Evolutionary conservation across 2,888 invertebrate species (phyloP).

Genomic region (Dioctria rufipes): DNA sequence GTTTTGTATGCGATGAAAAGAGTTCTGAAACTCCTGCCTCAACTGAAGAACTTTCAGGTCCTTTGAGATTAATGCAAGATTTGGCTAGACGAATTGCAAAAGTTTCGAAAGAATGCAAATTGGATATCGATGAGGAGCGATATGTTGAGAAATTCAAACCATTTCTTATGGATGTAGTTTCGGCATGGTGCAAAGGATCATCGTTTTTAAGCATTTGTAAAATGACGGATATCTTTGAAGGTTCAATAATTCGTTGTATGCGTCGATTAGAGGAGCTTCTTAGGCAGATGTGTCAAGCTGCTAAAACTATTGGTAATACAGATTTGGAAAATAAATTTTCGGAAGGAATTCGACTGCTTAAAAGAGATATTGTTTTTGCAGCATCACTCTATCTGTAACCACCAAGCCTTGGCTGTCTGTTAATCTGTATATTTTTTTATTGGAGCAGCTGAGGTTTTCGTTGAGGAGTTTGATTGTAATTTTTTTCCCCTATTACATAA

Average conservation of each 20-base stretch:
- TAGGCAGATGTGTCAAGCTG: conserved; percentile 95
- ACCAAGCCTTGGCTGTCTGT: neutral
- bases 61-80: conserved; percentile 94
- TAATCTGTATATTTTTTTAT: neutral
- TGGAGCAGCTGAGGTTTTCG: too few relatives aligned
- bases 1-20: conserved; percentile 95
- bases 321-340: conserved; percentile 97
- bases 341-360: conserved; percentile 90
- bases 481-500: neutral
- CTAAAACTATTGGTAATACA: conserved; percentile 96
- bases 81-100: conserved; percentile 93
- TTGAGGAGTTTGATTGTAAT: too few relatives aligned
- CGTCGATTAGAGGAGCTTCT: conserved; percentile 95
- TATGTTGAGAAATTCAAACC: conserved; percentile 96
- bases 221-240: conserved; percentile 98
- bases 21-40: conserved; percentile 82
- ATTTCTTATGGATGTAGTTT: conserved; percentile 97
- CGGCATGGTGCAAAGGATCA: conserved; percentile 95
- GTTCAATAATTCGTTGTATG: conserved; percentile 87
- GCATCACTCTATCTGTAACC: conserved; percentile 93
- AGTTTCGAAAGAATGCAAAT: conserved; percentile 86
- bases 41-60: conserved; percentile 88
- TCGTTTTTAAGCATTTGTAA: conserved; percentile 93
- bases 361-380: conserved; percentile 99
- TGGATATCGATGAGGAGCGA: conserved; percentile 89